Evolutionary conservation across 2,797 vertebrate genomes (phyloP), one percentile per base, ranked within the genome.

Genomic region (Argya squamiceps): DNA sequence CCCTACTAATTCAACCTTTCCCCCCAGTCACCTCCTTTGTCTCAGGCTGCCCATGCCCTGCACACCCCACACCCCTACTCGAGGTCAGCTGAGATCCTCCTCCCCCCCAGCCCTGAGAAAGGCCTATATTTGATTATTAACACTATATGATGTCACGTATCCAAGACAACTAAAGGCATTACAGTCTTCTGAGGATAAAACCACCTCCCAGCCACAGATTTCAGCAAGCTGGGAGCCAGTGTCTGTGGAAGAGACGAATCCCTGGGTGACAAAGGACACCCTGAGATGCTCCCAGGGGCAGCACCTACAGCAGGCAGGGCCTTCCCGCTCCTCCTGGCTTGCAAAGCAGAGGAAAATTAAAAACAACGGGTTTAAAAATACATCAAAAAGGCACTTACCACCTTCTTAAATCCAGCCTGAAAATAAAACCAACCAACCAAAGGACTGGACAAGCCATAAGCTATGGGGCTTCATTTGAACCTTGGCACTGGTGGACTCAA

Each of bases 141-240:
- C 96, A 96, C 94, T 94, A 94, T 86, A 80, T 92, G 91, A 98
- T 98, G 98, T 98, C 98, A 98, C 55, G 95, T 98, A 98, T 98
- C 98, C 98, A 98, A 97, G 98, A 98, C 98, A 98, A 98, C 98
- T 97, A 96, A 95, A 97, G 96, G 98, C 97, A 97, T 98, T 98
- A 97, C 67, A 92, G 97, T 97, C 98, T 98, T 97, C 95, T 47
- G 94, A 97, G 98, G 98, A 98, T 89, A 97, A 97, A 97, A 98
- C 96, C 94, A 95, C 95, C 97, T 97, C 96, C 95, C 74, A 70
- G 96, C 97, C 95, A 96, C 20, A 97, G 91, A 97, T 96, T 98
- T 96, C 91, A 92, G 97, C 78, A 86, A 97, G 78, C 93, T n/a
- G 59, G 91, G n/a, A 97, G 84, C 94, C 62, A 75, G 70, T 96